Conservation (phyloP, 1,140 invertebrate species). For the Pseudachorutes palmiensis region DNA sequence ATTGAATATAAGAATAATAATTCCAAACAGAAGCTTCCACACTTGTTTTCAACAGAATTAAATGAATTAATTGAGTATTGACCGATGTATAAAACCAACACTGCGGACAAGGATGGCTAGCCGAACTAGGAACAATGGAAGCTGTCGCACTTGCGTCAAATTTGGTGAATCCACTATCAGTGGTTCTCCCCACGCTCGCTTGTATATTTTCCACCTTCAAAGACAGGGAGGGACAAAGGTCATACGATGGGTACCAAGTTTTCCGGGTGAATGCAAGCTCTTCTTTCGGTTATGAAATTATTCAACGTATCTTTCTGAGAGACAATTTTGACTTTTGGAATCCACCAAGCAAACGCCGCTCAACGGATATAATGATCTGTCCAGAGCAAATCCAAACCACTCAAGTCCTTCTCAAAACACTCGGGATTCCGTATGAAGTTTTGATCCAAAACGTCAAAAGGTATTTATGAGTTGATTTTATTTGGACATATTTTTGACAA, state of each 20-base stretch:
- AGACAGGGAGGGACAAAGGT: background rate
- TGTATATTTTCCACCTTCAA: slow-evolving; percentile 28
- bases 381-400: slow-evolving; percentile 25
- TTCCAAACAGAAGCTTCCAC: background rate
- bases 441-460: slow-evolving; percentile 15
- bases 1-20: background rate
- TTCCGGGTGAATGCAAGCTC: slow-evolving; percentile 19
- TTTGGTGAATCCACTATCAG: background rate
- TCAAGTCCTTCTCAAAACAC: slow-evolving; percentile 16
- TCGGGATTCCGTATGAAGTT: slow-evolving; percentile 24
- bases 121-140: background rate
- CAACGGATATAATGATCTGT: slow-evolving; percentile 29
- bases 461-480: background rate
- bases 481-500: background rate
- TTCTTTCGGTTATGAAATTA: background rate
- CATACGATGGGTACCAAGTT: slow-evolving; percentile 26
- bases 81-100: background rate
- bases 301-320: slow-evolving; percentile 21
- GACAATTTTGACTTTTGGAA: slow-evolving; percentile 29
- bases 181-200: slow-evolving; percentile 23
- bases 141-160: background rate
- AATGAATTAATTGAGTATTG: background rate
- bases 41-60: no score
- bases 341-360: slow-evolving; percentile 16
- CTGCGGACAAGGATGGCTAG: no score